Conservation (phyloP, 2,113 vertebrate genomes). For the Pluvialis apricaria region DNA sequence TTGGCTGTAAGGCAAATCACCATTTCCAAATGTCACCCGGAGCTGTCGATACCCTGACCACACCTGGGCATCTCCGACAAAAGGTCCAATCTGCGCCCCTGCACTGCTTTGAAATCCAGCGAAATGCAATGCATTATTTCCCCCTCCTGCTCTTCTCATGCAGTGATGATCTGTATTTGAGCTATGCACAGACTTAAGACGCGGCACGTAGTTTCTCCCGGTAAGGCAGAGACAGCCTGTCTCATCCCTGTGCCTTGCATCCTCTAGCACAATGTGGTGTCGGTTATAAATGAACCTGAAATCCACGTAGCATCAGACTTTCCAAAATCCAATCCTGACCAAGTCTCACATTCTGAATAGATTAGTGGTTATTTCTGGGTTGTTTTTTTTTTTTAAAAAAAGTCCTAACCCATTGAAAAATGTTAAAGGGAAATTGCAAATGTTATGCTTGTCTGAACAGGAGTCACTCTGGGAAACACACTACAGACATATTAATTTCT, state of each 20-base stretch:
- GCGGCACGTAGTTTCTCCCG: not conserved
- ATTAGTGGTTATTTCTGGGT: not conserved
- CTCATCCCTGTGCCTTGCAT: not conserved
- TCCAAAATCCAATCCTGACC: not conserved
- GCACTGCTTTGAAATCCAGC: not conserved
- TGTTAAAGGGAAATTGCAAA: constrained; percentile 41
- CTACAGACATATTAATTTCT: constrained; percentile 4
- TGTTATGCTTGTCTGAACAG: constrained; percentile 38
- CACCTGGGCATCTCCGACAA: not conserved
- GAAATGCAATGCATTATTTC: not conserved
- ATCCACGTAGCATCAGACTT: not conserved
- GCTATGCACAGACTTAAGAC: not conserved
- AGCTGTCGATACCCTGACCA: not conserved
- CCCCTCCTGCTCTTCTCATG: not conserved
- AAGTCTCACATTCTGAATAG: not conserved
- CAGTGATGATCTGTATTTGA: not conserved
- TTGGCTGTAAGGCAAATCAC: not conserved
- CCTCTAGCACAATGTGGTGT: not conserved
- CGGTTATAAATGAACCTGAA: not conserved
- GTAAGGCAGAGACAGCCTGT: not conserved
- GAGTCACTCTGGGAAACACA: constrained; percentile 17
- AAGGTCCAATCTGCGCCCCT: not conserved
- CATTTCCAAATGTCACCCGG: fast-evolving
- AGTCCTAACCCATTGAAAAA: not conserved
- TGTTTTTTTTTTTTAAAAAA: not conserved